Evolutionary conservation across 2,888 invertebrate genomes (phyloP).

Genomic region (Chymomyza procnemis): DNA sequence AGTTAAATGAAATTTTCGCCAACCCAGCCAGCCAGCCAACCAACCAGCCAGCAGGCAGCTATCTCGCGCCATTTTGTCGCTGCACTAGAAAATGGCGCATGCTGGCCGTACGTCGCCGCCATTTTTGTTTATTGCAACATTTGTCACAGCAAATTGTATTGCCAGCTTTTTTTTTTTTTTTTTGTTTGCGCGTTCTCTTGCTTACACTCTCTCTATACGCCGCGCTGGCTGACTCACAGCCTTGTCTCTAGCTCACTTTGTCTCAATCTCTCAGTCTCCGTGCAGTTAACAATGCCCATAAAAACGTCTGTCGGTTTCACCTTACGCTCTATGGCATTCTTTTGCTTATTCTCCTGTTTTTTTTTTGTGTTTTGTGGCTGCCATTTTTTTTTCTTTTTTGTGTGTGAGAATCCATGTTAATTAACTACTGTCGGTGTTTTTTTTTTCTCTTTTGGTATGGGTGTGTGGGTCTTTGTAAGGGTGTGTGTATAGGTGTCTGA

Average conservation of each 20-base stretch:
- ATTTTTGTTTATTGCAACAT: constrained; percentile 67
- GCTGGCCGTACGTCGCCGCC: constrained; percentile 36
- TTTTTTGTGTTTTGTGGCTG: constrained; percentile 6
- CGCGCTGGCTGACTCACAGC: neutral
- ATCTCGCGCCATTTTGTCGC: constrained; percentile 48
- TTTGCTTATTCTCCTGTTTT: no score
- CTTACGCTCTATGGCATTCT: constrained; percentile 34
- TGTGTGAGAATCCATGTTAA: constrained; percentile 39
- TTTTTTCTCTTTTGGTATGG: constrained; percentile 5
- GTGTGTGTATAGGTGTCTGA: constrained; percentile 9
- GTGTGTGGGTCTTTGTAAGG: neutral
- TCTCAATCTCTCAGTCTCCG: constrained; percentile 20
- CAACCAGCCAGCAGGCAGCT: constrained; percentile 45
- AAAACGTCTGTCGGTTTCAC: constrained; percentile 50
- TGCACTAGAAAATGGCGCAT: constrained; percentile 58
- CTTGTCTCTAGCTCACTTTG: neutral
- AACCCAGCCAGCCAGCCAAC: constrained; percentile 22
- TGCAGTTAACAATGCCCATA: constrained; percentile 41
- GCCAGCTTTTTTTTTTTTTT: constrained; percentile 41
- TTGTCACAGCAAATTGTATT: constrained; percentile 65
- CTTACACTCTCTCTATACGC: constrained; percentile 12
- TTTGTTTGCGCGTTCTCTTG: constrained; percentile 16
- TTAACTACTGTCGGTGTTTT: constrained; percentile 35
- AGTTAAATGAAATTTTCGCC: constrained; percentile 54
- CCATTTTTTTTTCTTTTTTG: neutral